These are phyloP conservation scores for Cisticola juncidis DNA, from an alignment of 2,113 vertebrate species.

Conservation along the genomic window DNA sequence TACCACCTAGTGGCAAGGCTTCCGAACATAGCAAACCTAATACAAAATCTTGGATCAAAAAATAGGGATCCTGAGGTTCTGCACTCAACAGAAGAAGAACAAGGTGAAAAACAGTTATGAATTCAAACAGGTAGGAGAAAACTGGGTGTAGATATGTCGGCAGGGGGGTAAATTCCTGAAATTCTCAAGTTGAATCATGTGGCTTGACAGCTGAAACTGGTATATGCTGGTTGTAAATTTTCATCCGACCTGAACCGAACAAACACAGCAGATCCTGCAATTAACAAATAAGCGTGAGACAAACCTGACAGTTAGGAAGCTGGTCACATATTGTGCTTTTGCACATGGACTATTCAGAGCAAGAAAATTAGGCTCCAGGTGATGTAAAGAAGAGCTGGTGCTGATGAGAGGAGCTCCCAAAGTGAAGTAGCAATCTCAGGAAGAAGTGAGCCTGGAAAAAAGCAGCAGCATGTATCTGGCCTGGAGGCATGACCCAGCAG, in stretches of 20 bases:
- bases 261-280: neutral
- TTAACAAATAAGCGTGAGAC: neutral
- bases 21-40: neutral
- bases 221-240: neutral
- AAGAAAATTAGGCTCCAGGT: neutral
- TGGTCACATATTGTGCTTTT: neutral
- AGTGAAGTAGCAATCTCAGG: neutral
- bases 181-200: neutral
- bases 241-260: neutral
- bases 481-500: neutral
- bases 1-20: constrained; percentile 1
- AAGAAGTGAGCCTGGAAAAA: neutral
- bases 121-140: neutral
- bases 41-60: neutral
- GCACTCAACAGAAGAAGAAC: neutral
- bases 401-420: neutral
- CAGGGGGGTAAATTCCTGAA: neutral
- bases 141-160: neutral
- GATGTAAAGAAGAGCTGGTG: neutral
- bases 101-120: neutral
- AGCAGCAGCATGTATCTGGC: neutral
- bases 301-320: neutral
- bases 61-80: neutral
- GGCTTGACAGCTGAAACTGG: neutral
- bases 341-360: neutral